These are phyloP conservation scores for Chelonus insularis DNA, from an alignment of 1,140 invertebrate genomes.

Conservation along the genomic window DNA sequence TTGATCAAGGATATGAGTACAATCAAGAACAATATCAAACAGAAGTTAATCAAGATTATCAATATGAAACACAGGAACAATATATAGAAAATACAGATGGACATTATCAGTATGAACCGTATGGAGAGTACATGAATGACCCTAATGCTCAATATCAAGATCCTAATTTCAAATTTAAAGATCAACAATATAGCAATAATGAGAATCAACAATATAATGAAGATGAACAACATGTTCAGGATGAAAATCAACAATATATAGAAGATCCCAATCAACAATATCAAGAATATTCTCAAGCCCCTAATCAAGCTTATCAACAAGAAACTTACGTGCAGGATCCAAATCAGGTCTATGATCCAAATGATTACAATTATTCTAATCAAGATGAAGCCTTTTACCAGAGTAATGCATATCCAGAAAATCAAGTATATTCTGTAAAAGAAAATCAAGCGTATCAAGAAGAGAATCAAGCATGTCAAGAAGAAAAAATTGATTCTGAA, in stretches of 20 bases:
- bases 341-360: slow-evolving; percentile 12
- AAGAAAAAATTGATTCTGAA: background rate
- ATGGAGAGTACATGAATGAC: slow-evolving; percentile 1
- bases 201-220: slow-evolving; percentile 13
- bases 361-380: slow-evolving; percentile 15
- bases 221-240: slow-evolving; percentile 28
- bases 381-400: slow-evolving; percentile 5
- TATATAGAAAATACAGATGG: background rate
- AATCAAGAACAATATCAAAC: slow-evolving; percentile 18
- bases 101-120: slow-evolving; percentile 13
- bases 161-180: background rate
- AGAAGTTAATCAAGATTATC: slow-evolving; percentile 20
- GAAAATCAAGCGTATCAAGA: slow-evolving; percentile 21
- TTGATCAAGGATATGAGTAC: slow-evolving; percentile 33
- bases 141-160: slow-evolving; percentile 20
- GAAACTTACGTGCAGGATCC: slow-evolving; percentile 17
- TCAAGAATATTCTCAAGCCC: slow-evolving; percentile 31
- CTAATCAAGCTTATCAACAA: slow-evolving; percentile 19
- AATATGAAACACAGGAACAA: slow-evolving; percentile 17
- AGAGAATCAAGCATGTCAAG: background rate
- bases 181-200: too few relatives aligned
- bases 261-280: slow-evolving; percentile 27
- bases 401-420: background rate
- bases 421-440: slow-evolving; percentile 8
- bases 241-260: slow-evolving; percentile 26